phyloP scores from a whole-genome alignment of 2,113 vertebrate genomes.

The Cardinalis cardinalis region DNA sequence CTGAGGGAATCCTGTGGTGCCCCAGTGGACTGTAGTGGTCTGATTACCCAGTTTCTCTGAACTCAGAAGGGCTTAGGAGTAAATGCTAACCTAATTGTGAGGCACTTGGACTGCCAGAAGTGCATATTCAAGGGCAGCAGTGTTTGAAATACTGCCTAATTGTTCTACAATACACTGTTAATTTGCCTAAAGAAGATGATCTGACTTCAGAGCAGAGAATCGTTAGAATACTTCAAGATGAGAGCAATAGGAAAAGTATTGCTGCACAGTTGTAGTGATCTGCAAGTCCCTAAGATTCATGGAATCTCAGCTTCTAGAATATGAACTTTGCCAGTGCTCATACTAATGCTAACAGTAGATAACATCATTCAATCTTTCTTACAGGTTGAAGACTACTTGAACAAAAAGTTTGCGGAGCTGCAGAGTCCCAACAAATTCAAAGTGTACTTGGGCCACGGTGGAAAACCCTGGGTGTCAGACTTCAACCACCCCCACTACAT shows the following conservation, averaged over 20 bases:
- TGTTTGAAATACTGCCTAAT: background rate
- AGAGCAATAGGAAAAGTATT: background rate
- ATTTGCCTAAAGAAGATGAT: background rate
- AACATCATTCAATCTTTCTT: background rate
- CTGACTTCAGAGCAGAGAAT: background rate
- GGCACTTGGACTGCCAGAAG: background rate
- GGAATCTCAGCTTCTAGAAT: background rate
- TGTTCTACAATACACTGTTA: background rate
- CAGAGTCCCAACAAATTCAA: constrained; percentile 89
- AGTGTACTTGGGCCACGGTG: constrained; percentile 84
- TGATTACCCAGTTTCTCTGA: background rate
- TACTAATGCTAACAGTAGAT: background rate
- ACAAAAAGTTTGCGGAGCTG: constrained; percentile 82
- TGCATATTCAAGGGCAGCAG: background rate
- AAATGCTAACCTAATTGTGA: background rate
- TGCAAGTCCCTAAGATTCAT: background rate
- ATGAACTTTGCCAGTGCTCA: background rate
- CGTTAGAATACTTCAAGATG: background rate
- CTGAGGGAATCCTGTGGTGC: background rate
- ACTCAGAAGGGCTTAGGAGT: background rate
- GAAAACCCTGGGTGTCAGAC: constrained; percentile 95
- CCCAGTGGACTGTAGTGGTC: background rate
- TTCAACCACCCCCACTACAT: constrained; percentile 94
- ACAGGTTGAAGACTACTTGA: constrained; percentile 83
- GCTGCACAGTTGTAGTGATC: background rate